Evolutionary conservation across 2,888 invertebrate species (phyloP), one percentile per base, ranked within the genome.

Genomic region (Chrysopilus asiliformis): DNA sequence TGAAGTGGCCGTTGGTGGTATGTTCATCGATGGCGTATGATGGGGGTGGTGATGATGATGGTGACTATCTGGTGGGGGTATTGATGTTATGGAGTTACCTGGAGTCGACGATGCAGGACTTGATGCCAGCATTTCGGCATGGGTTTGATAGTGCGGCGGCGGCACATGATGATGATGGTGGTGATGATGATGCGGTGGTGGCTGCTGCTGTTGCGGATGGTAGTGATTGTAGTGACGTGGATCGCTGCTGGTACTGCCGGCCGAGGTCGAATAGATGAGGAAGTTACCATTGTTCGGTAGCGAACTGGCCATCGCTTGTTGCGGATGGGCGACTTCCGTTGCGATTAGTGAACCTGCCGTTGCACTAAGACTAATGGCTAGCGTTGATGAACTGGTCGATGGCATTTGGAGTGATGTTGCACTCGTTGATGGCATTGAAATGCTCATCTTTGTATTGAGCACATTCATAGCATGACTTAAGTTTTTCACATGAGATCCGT

Each of bases 31-130:
- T 10, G 22, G 22, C 22, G 7, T 10, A 22, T 8, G 7, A 22
- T 22, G 7, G 7, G 22, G 22, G 10, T 8, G 7, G n/a, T 8
- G 64, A 22, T 8, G 7, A 22, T 22, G 7, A 8, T 7, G 22
- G 10, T 8, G 7, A 63, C 39, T 58, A 53, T 2, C 65, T 7
- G 71, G 66, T 17, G 65, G 68, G 2, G 64, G 54, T 39, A 63
- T 66, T 3, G 58, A 51, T 4, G 65, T 60, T 8, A 36, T 26
- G 10, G 44, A 37, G 2, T 45, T 30, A 14, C 47, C 39, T 37
- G 46, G 40, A 59, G 61, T 64, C 58, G 48, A 64, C 61, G 25
- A 62, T 57, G 36, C 60, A 52, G 37, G 57, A 50, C 22, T 25
- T 9, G 43, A 33, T 15, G 40, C 24, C 26, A 44, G 38, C 15